A percentile compares a stretch with the other conserved stretches of the same genome.
Conservation (phyloP, 2,113 vertebrate species). For the Alectura lathami region DNA sequence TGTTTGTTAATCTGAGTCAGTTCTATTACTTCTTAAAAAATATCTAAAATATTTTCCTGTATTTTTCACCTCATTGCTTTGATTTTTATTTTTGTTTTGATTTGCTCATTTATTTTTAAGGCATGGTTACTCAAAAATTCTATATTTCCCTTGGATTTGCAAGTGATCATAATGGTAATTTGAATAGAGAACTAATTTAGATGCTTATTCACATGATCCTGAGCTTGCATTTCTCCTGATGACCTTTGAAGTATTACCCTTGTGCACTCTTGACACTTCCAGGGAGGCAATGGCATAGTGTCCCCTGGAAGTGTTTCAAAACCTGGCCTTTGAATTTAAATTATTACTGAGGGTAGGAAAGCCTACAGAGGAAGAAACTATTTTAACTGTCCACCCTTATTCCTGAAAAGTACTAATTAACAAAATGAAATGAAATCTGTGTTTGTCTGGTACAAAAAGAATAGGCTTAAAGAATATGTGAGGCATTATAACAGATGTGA, state of each 20-base stretch:
- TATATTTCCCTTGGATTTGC: background rate
- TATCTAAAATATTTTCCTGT: background rate
- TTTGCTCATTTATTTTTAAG: background rate
- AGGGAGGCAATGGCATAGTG: background rate
- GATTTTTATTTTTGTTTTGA: background rate
- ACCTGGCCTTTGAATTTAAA: conserved; percentile 34
- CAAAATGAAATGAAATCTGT: background rate
- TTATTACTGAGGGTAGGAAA: conserved; percentile 38
- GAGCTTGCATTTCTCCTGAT: background rate
- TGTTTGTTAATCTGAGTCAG: background rate
- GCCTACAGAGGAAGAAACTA: background rate
- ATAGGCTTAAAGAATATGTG: background rate
- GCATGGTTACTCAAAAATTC: background rate
- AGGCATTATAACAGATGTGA: background rate
- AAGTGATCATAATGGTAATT: background rate
- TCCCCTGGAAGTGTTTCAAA: conserved; percentile 22
- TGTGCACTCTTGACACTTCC: conserved; percentile 44
- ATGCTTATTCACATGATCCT: background rate
- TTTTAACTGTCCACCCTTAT: background rate
- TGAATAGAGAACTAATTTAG: conserved; percentile 39
- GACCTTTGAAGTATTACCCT: conserved; percentile 24
- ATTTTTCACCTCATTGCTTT: background rate
- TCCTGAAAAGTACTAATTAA: conserved; percentile 33
- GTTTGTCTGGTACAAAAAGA: background rate
- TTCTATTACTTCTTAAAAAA: background rate